Evolutionary conservation across 2,797 vertebrate genomes (phyloP).

Genomic region (Enteromius fasciolatus): DNA sequence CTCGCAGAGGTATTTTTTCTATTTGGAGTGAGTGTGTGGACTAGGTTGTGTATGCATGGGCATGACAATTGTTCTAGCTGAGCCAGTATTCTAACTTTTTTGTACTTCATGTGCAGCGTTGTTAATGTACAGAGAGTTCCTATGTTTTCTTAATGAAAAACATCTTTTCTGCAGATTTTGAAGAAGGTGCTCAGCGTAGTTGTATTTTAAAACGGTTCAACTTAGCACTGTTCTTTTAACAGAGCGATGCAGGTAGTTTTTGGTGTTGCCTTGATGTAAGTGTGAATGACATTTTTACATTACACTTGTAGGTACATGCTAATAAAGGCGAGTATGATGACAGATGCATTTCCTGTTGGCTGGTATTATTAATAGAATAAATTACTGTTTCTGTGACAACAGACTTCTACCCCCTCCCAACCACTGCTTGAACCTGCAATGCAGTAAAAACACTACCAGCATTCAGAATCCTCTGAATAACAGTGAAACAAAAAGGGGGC

Average conservation of each 20-base stretch:
- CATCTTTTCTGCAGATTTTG: slow-evolving; percentile 9
- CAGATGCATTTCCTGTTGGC: not conserved
- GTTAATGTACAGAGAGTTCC: slow-evolving; percentile 51
- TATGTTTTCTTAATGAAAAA: slow-evolving; percentile 36
- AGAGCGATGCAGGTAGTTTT: slow-evolving; percentile 15
- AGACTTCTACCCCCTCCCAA: slow-evolving; percentile 8
- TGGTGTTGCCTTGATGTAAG: slow-evolving; percentile 30
- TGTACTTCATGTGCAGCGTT: slow-evolving; percentile 50
- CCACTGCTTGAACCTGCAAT: slow-evolving; percentile 61
- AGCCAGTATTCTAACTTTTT: slow-evolving; percentile 55
- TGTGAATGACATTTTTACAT: slow-evolving; percentile 38
- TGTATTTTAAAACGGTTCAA: not conserved
- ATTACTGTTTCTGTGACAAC: not conserved
- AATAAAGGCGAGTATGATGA: slow-evolving; percentile 25
- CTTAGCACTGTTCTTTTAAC: not conserved
- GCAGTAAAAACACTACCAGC: slow-evolving; percentile 73
- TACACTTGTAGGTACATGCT: slow-evolving; percentile 15
- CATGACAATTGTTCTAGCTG: slow-evolving; percentile 52
- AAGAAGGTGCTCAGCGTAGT: slow-evolving; percentile 21
- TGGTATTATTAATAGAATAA: not conserved
- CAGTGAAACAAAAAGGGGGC: slow-evolving; percentile 69
- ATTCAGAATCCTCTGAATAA: slow-evolving; percentile 78
- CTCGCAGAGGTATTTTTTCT: slow-evolving; percentile 40
- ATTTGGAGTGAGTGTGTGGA: slow-evolving; percentile 38
- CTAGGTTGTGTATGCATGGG: slow-evolving; percentile 50